Conservation (phyloP, 2,888 invertebrate species). For the Sphaeridia pumilis region DNA sequence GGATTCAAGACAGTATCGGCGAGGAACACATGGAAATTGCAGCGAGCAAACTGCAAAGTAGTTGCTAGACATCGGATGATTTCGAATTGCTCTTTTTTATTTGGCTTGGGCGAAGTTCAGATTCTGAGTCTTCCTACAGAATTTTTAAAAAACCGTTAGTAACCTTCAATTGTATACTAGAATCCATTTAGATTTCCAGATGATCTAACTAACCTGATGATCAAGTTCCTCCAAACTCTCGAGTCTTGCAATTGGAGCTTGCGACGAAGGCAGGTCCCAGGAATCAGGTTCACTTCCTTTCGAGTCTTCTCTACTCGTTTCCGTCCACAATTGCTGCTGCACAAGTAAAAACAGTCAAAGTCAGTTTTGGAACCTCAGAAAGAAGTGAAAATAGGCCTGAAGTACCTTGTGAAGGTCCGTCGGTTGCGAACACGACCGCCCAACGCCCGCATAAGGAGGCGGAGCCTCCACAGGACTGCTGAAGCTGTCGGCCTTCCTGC, state of each 20-base stretch:
- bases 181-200: background rate
- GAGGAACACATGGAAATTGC: too few relatives aligned
- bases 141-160: background rate
- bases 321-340: slow-evolving; percentile 28
- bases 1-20: too few relatives aligned
- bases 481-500: slow-evolving; percentile 13
- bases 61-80: slow-evolving; percentile 34
- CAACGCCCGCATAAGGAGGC: slow-evolving; percentile 18
- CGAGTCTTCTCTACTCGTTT: slow-evolving; percentile 34
- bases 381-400: background rate
- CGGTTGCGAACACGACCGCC: slow-evolving; percentile 29
- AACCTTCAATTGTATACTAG: background rate
- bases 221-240: slow-evolving; percentile 55
- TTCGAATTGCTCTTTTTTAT: slow-evolving; percentile 32
- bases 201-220: slow-evolving; percentile 39
- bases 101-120: slow-evolving; percentile 12
- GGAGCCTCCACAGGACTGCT: slow-evolving; percentile 23
- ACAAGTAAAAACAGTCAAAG: background rate
- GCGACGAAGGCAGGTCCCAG: slow-evolving; percentile 35
- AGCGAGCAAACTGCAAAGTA: too few relatives aligned
- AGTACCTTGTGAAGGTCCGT: slow-evolving; percentile 32
- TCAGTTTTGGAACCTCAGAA: background rate
- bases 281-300: slow-evolving; percentile 36
- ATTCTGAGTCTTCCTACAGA: slow-evolving; percentile 26
- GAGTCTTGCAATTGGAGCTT: slow-evolving; percentile 53